Base-by-base conservation (phyloP, 2,888 invertebrate species). In the Pollenia labialis region DNA sequence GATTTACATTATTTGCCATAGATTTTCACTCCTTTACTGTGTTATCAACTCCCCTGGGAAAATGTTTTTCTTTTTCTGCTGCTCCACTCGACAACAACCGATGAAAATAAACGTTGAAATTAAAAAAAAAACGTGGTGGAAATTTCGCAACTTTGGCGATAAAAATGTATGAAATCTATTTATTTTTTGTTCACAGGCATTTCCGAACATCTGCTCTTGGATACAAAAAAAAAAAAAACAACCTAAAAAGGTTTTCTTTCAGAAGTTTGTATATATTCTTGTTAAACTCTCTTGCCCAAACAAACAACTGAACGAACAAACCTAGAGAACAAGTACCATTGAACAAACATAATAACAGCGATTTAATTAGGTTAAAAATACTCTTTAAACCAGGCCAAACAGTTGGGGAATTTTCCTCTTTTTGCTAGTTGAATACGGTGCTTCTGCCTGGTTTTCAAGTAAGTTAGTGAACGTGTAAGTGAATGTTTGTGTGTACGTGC, bases 341-440 rank as follows among this genome's bases (percentile, higher is more conserved):
- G 72, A 72, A 87, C 85, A 81, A 88, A 77, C 76, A 82, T 84
- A 87, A 88, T 87, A 87, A 88, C 81, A 75, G 69, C 85, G 88
- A 85, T 89, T 90, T 91, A 91, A 91, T 91, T 91, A 90, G 90
- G 90, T 90, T 90, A 90, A 89, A 89, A 88, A 89, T 81, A 83
- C 52, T 79, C 46, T 44, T 75, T 58, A 66, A 80, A 82, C 12
- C 83, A 72, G 83, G 72, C 66, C 77, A 72, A 79, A 66, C 72
- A 32, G 64, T 79, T 79, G 64, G 72, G 71, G 77, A 76, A 64
- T 54, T 64, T 58, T 56, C 4, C 46, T 18, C 48, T 62, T 32
- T 32, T 32, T 32, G 62, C 60, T 3, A 52, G 40, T 64, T 64
- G n/a, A 58, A 68, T 52, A 23, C 14, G 0, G 0, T 32, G 32